phyloP scores from a whole-genome alignment of 2,888 invertebrate genomes.

The Dione vanillae region DNA sequence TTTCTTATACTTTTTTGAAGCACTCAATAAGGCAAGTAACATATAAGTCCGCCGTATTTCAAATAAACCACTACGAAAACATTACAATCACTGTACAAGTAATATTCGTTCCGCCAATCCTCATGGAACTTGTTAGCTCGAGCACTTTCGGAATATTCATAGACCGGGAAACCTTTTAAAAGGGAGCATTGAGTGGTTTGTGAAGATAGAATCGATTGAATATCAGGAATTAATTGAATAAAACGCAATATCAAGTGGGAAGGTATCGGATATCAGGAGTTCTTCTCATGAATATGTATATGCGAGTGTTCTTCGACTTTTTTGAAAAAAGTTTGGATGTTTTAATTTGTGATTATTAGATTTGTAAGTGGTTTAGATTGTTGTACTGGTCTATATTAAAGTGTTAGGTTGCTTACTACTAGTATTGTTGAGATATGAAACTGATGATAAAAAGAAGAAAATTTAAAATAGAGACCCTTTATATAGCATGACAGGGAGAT shows the following conservation, averaged over 20 bases:
- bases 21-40: conserved; percentile 12
- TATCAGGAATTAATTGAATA: conserved; percentile 80
- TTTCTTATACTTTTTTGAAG: background rate
- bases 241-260: conserved; percentile 67
- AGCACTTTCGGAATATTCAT: conserved; percentile 61
- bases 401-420: too few species aligned
- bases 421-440: too few species aligned
- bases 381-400: background rate
- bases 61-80: conserved; percentile 30
- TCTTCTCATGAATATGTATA: conserved; percentile 77
- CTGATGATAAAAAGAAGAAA: too few species aligned
- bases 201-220: conserved; percentile 55
- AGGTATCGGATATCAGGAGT: conserved; percentile 46
- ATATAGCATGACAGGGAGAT: too few species aligned
- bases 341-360: conserved; percentile 45
- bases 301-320: conserved; percentile 63
- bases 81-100: conserved; percentile 38
- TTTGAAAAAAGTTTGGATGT: conserved; percentile 60
- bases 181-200: conserved; percentile 50
- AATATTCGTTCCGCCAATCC: conserved; percentile 36
- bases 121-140: conserved; percentile 47
- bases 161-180: conserved; percentile 51
- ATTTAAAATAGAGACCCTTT: too few species aligned
- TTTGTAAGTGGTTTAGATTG: conserved; percentile 10
- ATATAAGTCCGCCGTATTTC: conserved; percentile 2